phyloP scores from a whole-genome alignment of 2,888 invertebrate genomes.

The Leucoptera coffeella region DNA sequence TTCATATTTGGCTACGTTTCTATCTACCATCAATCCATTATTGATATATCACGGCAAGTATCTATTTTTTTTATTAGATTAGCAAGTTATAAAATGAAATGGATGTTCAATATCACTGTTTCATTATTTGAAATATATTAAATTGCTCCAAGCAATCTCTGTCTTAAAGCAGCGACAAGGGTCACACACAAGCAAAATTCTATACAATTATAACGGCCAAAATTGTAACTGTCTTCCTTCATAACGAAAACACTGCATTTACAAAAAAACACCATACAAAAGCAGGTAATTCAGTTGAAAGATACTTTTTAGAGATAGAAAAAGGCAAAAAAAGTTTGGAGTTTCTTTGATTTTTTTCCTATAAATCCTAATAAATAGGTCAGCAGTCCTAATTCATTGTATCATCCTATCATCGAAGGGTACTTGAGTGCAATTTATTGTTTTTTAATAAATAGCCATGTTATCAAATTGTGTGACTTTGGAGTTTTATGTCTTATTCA shows the following conservation, averaged over 20 bases:
- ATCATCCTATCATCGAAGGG: constrained; percentile 32
- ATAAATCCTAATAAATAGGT: constrained; percentile 38
- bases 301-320: no score
- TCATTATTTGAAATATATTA: no score
- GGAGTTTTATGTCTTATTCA: constrained; percentile 9
- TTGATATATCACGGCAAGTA: no score
- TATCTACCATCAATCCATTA: no score
- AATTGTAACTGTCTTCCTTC: constrained; percentile 47
- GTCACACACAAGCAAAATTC: no score
- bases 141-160: no score
- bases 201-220: constrained; percentile 54
- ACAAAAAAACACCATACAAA: constrained; percentile 28
- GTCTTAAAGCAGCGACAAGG: no score
- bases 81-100: no score
- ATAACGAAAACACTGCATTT: constrained; percentile 28
- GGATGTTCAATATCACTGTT: no score
- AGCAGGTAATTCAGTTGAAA: constrained; percentile 46
- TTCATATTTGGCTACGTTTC: no score
- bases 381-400: constrained; percentile 26
- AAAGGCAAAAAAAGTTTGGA: background rate
- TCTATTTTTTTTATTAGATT: no score
- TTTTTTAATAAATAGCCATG: constrained; percentile 29
- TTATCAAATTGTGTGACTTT: constrained; percentile 13
- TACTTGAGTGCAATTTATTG: constrained; percentile 32
- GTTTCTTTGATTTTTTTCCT: background rate